Conservation (phyloP, 2,113 vertebrate genomes). For the Coregonus clupeaformis region DNA sequence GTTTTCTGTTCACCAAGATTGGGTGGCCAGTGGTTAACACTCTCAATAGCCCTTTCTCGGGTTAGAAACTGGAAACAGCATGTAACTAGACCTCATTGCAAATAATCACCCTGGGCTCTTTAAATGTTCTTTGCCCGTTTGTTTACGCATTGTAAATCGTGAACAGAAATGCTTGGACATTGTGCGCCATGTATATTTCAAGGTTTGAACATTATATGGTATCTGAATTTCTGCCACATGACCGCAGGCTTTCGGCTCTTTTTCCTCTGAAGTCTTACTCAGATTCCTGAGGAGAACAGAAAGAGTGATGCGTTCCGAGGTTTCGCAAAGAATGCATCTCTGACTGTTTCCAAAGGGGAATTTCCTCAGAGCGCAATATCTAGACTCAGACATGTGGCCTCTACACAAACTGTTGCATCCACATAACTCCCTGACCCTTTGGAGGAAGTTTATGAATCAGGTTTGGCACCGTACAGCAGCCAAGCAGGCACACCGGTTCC, state of each 20-base stretch:
- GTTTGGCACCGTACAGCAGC: conserved; percentile 47
- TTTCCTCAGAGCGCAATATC: conserved; percentile 5
- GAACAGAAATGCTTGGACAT: conserved; percentile 69
- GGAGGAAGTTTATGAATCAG: conserved; percentile 36
- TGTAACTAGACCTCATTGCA: conserved; percentile 68
- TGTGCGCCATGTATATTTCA: conserved; percentile 71
- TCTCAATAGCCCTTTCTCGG: conserved; percentile 60
- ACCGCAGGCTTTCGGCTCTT: conserved; percentile 60
- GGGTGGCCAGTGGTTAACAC: conserved; percentile 58
- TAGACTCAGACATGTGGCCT: no score
- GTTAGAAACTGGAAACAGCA: conserved; percentile 61
- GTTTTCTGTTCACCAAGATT: conserved; percentile 43
- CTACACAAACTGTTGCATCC: no score
- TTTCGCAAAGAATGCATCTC: conserved; percentile 58
- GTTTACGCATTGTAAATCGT: conserved; percentile 72
- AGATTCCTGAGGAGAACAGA: conserved; percentile 62
- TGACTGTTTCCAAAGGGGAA: conserved; percentile 41
- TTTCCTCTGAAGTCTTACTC: conserved; percentile 63
- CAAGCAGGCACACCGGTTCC: conserved; percentile 46
- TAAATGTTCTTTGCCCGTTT: conserved; percentile 46
- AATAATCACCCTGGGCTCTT: conserved; percentile 64
- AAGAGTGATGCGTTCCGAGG: conserved; percentile 32
- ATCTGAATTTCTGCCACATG: conserved; percentile 71
- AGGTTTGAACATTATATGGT: conserved; percentile 67
- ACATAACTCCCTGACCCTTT: conserved; percentile 30